Evolutionary conservation across 2,888 invertebrate genomes (phyloP).

Genomic region (Sphecodes monilicornis): DNA sequence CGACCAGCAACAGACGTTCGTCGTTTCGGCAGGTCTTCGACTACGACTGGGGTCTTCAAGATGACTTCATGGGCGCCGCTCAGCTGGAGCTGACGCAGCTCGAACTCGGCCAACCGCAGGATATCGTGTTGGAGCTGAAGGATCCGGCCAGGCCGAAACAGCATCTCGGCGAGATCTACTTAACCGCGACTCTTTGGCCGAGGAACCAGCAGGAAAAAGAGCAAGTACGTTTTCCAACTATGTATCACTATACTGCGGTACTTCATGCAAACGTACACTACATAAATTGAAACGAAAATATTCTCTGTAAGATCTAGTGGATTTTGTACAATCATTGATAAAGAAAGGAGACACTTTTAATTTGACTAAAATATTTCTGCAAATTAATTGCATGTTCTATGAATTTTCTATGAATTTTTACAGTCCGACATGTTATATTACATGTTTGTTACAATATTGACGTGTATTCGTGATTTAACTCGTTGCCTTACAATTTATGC

Average conservation of each 20-base stretch:
- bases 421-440: too few species aligned
- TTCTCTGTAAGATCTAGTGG: not conserved
- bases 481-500: too few species aligned
- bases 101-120: constrained; percentile 91
- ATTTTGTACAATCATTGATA: too few species aligned
- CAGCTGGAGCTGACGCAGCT: constrained; percentile 93
- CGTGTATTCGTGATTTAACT: too few species aligned
- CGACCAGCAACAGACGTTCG: constrained; percentile 32
- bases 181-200: constrained; percentile 95
- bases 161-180: constrained; percentile 93
- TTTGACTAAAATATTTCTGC: too few species aligned
- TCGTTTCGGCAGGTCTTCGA: constrained; percentile 91
- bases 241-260: not conserved
- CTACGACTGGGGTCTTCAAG: constrained; percentile 98
- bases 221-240: constrained; percentile 87
- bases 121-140: constrained; percentile 91
- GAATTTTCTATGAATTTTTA: too few species aligned
- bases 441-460: too few species aligned
- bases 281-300: not conserved
- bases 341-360: too few species aligned
- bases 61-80: constrained; percentile 99
- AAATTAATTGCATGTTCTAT: too few species aligned
- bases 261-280: not conserved
- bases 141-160: constrained; percentile 90
- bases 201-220: constrained; percentile 97